Conservation (phyloP, 2,888 invertebrate species). For the Callyntrura guangdongensis region DNA sequence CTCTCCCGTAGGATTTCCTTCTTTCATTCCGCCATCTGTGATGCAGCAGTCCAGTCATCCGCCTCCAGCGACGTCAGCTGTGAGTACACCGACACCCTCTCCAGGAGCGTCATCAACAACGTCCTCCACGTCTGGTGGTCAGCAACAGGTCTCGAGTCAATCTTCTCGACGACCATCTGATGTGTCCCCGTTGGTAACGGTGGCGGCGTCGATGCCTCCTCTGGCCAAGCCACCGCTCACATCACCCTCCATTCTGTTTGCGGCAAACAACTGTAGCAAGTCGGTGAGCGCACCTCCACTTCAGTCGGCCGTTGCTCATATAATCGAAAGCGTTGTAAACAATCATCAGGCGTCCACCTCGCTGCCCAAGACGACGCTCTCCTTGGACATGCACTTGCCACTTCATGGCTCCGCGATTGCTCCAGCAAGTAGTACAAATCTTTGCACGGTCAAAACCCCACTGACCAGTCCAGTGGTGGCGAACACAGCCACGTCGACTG, state of each 20-base stretch:
- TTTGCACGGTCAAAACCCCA: slow-evolving; percentile 68
- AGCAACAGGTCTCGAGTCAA: neutral
- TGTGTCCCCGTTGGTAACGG: slow-evolving; percentile 72
- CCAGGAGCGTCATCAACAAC: slow-evolving; percentile 17
- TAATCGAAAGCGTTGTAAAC: slow-evolving; percentile 85
- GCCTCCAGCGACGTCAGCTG: slow-evolving; percentile 58
- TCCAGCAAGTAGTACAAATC: slow-evolving; percentile 50
- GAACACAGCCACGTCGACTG: neutral
- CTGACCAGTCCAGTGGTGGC: slow-evolving; percentile 54
- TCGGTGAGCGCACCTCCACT: slow-evolving; percentile 81
- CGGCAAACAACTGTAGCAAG: slow-evolving; percentile 73
- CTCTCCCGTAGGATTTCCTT: slow-evolving; percentile 48
- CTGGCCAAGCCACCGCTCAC: slow-evolving; percentile 84
- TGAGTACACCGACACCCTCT: slow-evolving; percentile 19
- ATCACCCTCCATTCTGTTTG: slow-evolving; percentile 83
- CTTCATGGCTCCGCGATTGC: slow-evolving; percentile 7
- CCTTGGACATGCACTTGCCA: slow-evolving; percentile 61
- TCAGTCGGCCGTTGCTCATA: slow-evolving; percentile 84
- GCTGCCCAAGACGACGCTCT: slow-evolving; percentile 72
- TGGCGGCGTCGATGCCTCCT: slow-evolving; percentile 79
- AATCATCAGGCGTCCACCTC: slow-evolving; percentile 80
- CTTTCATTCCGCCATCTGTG: slow-evolving; percentile 65
- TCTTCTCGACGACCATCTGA: slow-evolving; percentile 57
- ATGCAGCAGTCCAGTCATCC: slow-evolving; percentile 68
- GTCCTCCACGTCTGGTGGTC: slow-evolving; percentile 7